phyloP scores from a whole-genome alignment of 53 echinoderm and acorn worm genomes.

The Mesocentrotus franciscanus region DNA sequence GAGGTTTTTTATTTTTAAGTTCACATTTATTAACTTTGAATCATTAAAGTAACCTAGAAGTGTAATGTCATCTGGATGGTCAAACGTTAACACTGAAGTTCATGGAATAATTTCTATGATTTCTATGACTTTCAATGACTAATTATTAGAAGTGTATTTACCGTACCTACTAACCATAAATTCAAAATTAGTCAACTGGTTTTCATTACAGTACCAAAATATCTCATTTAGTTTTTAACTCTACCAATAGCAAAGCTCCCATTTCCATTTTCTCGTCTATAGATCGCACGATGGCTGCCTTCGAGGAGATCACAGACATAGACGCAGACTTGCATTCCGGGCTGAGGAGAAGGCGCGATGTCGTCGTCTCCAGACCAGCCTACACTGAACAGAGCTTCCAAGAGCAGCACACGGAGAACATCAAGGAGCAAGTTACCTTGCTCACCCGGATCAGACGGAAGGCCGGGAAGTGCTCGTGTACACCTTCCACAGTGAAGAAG shows the following conservation, averaged over 20 bases:
- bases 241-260: background rate
- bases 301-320: conserved; percentile 62
- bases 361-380: conserved; percentile 80
- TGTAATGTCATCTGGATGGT: too few relatives aligned
- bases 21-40: too few relatives aligned
- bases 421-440: conserved; percentile 58
- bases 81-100: too few relatives aligned
- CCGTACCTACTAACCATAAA: too few relatives aligned
- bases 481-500: conserved; percentile 41
- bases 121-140: too few relatives aligned
- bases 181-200: too few relatives aligned
- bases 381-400: conserved; percentile 88
- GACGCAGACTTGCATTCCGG: conserved; percentile 54
- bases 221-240: background rate
- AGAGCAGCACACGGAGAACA: conserved; percentile 71
- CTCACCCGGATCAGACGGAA: conserved; percentile 20
- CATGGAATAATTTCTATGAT: too few relatives aligned
- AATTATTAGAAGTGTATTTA: too few relatives aligned
- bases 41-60: too few relatives aligned
- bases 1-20: too few relatives aligned
- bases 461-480: background rate
- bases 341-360: conserved; percentile 55
- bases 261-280: background rate
- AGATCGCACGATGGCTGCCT: conserved; percentile 55
- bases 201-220: too few relatives aligned